phyloP scores from a whole-genome alignment of 2,113 vertebrate genomes.

The Chunga burmeisteri region DNA sequence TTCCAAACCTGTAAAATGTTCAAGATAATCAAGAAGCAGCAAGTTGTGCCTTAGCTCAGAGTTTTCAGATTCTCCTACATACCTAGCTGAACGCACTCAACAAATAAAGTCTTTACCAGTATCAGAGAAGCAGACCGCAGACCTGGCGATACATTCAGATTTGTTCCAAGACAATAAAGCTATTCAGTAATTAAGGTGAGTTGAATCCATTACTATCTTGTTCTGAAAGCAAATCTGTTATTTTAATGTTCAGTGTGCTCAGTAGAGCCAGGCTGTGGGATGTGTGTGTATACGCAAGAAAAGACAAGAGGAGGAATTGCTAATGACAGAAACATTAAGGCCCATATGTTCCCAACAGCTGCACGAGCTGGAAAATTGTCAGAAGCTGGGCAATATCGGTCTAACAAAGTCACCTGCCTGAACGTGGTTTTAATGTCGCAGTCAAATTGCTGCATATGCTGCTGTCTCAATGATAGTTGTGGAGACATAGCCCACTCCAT shows the following conservation, averaged over 20 bases:
- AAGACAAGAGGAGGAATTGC: neutral
- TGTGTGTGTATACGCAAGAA: neutral
- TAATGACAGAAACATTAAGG: neutral
- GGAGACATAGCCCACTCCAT: neutral
- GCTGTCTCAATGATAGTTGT: neutral
- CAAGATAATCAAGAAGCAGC: neutral
- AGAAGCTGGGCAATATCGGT: neutral
- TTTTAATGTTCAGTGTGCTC: neutral
- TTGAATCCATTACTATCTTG: neutral
- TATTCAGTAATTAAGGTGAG: neutral
- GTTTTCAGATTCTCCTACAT: neutral
- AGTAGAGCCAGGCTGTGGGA: neutral
- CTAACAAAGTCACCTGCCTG: neutral
- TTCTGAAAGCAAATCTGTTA: conserved; percentile 3
- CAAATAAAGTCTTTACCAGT: neutral
- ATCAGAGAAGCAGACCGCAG: neutral
- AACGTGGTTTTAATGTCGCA: neutral
- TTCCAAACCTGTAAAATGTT: neutral
- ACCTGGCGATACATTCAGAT: neutral
- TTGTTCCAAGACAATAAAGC: neutral
- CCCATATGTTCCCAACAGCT: conserved; percentile 14
- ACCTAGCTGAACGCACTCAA: neutral
- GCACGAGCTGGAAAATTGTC: neutral
- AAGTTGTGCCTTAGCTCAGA: neutral
- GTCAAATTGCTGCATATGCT: neutral